Base-by-base conservation (phyloP, 2,113 vertebrate species). In the Ciconia boyciana region DNA sequence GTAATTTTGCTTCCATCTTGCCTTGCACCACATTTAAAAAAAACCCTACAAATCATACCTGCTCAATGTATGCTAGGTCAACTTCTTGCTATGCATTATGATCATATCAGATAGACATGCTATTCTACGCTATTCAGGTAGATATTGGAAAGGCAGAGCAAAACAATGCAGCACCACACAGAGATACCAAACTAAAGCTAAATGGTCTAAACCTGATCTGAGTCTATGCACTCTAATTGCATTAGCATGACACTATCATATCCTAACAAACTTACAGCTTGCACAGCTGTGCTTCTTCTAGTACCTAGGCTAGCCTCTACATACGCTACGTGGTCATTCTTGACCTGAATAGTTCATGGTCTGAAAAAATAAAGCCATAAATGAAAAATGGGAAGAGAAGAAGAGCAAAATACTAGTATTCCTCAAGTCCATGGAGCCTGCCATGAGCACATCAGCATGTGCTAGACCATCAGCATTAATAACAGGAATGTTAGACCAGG, bases 301-400 rank as follows among this genome's bases (percentile, higher is more conserved):
- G 26, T 46, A 13, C 36, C 31, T 52, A 32, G 61, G 48, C 41
- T 20, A 4, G 13, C 34, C 54, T 83, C 31, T 36, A 25, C 22
- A 7, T 14, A 22, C 0, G 0, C 31, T 54, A 0, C 5, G 1
- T 49, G 43, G 29, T 51, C 44, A 81, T 46, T 70, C 55, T 68
- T 84, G 51, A 81, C 16, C 46, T 49, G 29, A 44, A 31, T 17
- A n/a, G 22, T n/a, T 80, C 32, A 58, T 5, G 22, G 31, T 6
- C 77, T 72, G 17, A 62, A 79, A 76, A 91, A 51, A 7, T 21
- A 79, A 70, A 87, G 46, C 13, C 15, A 31, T 41, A 72, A 64
- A 69, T 48, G 26, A n/a, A 91, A 91, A 66, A 85, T 3, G 6
- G 34, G 21, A 65, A 60, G 51, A 43, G 64, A 87, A 81, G 4